Evolutionary conservation across 2,797 vertebrate species (phyloP), one percentile per base, ranked within the genome.

Genomic region (Hylomyscus alleni): DNA sequence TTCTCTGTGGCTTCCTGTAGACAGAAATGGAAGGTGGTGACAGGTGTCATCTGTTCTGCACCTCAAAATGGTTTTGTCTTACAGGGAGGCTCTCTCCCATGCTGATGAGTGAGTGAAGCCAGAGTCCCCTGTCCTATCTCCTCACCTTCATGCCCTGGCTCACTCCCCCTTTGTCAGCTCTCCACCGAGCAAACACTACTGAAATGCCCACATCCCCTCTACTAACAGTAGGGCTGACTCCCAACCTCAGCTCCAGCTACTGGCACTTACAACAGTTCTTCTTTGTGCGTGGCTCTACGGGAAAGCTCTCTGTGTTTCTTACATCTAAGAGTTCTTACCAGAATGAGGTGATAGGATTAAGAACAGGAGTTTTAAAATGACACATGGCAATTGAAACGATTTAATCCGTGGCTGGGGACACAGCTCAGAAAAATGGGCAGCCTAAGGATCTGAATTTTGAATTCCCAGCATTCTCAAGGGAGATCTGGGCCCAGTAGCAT

Each of bases 1-100:
- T 58, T 69, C 89, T 78, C 65, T 86, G 56, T 75, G 47, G 85
- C n/a, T n/a, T 87, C 85, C 85, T 87, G 85, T 56, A 50, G n/a
- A 58, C 86, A 88, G 69, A 88, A 58, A 75, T 7, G 37, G 52
- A 75, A 88, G 31, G 65, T 56, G 15, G 29, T 56, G 52, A 67
- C 31, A 34, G 85, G 4, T 20, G n/a, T 24, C 80, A 29, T 67
- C 88, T 60, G 58, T 34, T 56, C 52, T 29, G 15, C 31, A 56
- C 14, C 44, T 80, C 69, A 92, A 10, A 34, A 52, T 54, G 34
- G 26, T 26, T 93, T 26, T 20, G 22, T 29, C 26, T 22, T 40
- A 6, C 22, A n/a, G 47, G 44, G 44, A 44, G 7, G 34, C 60
- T n/a, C 60, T 72, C 7, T 44, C 11, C 58, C n/a, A 31, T 11